phyloP scores from a whole-genome alignment of 2,797 vertebrate genomes.

The Tragelaphus oryx region DNA sequence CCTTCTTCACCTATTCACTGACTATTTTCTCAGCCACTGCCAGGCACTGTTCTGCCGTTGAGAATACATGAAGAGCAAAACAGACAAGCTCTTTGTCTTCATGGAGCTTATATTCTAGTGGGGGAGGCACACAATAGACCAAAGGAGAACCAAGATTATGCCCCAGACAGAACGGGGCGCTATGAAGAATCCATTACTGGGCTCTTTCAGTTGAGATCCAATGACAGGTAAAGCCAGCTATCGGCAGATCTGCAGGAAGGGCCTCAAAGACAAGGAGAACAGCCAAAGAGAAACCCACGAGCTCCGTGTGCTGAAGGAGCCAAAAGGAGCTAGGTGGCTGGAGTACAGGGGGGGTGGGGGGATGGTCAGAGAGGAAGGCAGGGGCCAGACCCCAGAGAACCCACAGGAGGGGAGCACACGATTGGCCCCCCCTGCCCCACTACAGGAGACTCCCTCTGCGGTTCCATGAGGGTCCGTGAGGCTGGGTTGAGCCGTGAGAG shows the following conservation, averaged over 20 bases:
- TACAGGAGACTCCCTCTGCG: neutral
- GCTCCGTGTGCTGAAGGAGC: neutral
- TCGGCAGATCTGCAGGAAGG: neutral
- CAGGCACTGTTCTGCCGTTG: neutral
- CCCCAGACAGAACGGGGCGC: neutral
- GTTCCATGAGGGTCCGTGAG: neutral
- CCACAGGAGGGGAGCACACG: neutral
- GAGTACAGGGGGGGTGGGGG: rapidly evolving
- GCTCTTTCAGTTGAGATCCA: neutral
- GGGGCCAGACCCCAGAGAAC: rapidly evolving
- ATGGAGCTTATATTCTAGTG: neutral
- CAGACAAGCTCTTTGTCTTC: neutral
- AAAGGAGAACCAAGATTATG: neutral
- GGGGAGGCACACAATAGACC: neutral
- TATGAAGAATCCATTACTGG: neutral
- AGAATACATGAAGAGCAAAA: neutral
- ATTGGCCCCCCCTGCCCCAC: neutral
- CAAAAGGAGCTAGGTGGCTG: neutral
- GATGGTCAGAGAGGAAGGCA: neutral
- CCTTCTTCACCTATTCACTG: neutral
- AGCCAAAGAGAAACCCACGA: neutral
- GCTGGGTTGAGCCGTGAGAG: neutral
- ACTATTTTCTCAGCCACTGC: neutral
- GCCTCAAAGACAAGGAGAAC: neutral
- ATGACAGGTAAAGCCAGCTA: neutral